Evolutionary conservation across 2,797 vertebrate genomes (phyloP).

Genomic region (Platyrinchus mystaceus): DNA sequence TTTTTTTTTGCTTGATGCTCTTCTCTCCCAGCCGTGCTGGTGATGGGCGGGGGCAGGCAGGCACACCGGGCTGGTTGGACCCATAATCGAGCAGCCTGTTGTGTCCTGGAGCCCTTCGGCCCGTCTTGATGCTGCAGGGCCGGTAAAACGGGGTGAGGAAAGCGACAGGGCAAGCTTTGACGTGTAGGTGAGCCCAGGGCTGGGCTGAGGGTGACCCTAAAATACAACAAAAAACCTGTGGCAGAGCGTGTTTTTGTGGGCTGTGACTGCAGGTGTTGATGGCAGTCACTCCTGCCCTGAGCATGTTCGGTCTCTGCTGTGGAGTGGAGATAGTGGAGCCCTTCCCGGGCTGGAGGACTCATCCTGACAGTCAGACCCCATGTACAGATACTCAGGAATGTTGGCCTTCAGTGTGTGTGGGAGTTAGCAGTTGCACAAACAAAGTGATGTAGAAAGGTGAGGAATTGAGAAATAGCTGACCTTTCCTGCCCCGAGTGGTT

Average conservation of each 20-base stretch:
- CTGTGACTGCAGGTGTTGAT: neutral
- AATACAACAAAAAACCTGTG: neutral
- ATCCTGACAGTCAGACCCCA: accelerated
- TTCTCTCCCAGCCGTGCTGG: too few relatives aligned
- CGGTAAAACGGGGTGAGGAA: neutral
- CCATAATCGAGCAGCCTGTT: accelerated
- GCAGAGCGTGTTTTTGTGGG: neutral
- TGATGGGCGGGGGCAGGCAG: neutral
- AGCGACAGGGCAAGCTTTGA: neutral
- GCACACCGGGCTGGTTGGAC: neutral
- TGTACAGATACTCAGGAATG: neutral
- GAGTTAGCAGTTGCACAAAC: constrained; percentile 34
- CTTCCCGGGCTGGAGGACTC: accelerated
- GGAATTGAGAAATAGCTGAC: constrained; percentile 36
- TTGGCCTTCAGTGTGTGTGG: neutral
- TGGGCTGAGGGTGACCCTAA: neutral
- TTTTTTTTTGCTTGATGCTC: accelerated
- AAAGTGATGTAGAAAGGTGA: constrained; percentile 26
- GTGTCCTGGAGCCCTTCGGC: neutral
- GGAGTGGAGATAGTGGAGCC: neutral
- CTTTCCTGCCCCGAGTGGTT: neutral
- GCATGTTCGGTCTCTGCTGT: accelerated
- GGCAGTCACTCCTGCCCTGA: neutral
- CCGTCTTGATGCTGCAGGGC: neutral
- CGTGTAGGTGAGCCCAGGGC: neutral